phyloP scores from a whole-genome alignment of 1,140 invertebrate species.

The Cepaea nemoralis region DNA sequence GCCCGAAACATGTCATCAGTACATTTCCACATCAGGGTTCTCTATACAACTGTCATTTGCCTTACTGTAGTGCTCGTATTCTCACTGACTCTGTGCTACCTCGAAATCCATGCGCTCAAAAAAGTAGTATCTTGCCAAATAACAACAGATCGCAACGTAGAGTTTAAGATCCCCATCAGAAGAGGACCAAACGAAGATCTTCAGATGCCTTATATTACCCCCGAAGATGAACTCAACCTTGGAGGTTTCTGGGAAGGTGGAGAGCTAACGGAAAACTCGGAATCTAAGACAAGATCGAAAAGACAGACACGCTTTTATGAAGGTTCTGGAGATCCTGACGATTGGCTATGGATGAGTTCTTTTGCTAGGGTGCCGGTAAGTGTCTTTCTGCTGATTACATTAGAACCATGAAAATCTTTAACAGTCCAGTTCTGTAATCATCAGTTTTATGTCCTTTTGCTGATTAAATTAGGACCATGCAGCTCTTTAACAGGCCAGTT shows the following conservation, averaged over 20 bases:
- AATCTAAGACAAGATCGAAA: neutral
- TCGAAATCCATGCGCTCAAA: constrained; percentile 1
- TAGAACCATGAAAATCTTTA: too few relatives aligned
- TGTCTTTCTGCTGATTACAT: too few relatives aligned
- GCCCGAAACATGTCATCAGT: neutral
- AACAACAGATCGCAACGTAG: neutral
- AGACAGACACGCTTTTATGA: constrained; percentile 2
- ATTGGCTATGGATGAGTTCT: constrained; percentile 35
- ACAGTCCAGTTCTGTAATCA: too few relatives aligned
- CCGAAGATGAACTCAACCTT: constrained; percentile 1
- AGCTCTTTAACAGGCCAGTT: too few relatives aligned
- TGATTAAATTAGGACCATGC: too few relatives aligned
- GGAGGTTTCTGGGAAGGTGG: constrained; percentile 16
- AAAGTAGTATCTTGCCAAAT: neutral
- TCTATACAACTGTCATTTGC: neutral
- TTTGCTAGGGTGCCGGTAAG: constrained; percentile 32
- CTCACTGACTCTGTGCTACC: neutral
- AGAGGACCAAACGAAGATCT: neutral
- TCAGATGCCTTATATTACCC: constrained; percentile 21
- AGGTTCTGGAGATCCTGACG: constrained; percentile 19
- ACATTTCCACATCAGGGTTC: constrained; percentile 2
- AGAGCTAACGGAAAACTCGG: neutral
- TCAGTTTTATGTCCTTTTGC: too few relatives aligned
- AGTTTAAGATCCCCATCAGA: neutral
- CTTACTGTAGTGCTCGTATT: neutral